These are phyloP conservation scores for Xenopus laevis DNA, from an alignment of 2,113 vertebrate species.

Conservation along the genomic window DNA sequence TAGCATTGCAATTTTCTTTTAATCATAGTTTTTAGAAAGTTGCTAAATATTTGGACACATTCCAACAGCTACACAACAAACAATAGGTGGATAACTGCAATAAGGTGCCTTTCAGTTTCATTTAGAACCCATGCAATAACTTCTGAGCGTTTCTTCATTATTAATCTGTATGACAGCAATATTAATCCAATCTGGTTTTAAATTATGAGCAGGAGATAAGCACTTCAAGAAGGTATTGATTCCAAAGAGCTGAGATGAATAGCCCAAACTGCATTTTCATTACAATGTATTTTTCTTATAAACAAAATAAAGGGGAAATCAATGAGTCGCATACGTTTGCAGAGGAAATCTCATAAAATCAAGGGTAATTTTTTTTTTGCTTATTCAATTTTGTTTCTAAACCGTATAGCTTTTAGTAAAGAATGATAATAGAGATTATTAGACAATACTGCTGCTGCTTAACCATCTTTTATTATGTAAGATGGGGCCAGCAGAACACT, in stretches of 20 bases:
- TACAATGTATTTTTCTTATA: slow-evolving; percentile 12
- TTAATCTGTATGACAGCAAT: slow-evolving; percentile 13
- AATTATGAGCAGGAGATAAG: slow-evolving; percentile 4
- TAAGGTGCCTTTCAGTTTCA: background rate
- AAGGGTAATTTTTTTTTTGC: background rate
- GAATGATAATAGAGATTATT: no score
- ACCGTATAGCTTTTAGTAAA: no score
- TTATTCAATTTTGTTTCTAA: no score
- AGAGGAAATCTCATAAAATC: background rate
- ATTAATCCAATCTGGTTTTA: slow-evolving; percentile 11
- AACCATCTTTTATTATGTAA: no score
- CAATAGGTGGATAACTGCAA: background rate
- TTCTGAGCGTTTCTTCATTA: background rate
- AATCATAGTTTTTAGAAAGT: no score
- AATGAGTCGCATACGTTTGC: background rate
- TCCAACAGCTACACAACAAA: no score
- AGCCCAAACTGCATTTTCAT: slow-evolving; percentile 15
- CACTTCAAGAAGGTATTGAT: slow-evolving; percentile 16
- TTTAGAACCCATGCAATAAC: background rate
- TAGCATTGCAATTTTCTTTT: no score
- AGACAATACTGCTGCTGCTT: no score
- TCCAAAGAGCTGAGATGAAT: slow-evolving; percentile 9
- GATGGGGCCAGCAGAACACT: no score
- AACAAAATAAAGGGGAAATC: slow-evolving; percentile 11
- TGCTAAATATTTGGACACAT: no score